Evolutionary conservation across 2,888 invertebrate genomes (phyloP).

Genomic region (Agonopterix arenella): DNA sequence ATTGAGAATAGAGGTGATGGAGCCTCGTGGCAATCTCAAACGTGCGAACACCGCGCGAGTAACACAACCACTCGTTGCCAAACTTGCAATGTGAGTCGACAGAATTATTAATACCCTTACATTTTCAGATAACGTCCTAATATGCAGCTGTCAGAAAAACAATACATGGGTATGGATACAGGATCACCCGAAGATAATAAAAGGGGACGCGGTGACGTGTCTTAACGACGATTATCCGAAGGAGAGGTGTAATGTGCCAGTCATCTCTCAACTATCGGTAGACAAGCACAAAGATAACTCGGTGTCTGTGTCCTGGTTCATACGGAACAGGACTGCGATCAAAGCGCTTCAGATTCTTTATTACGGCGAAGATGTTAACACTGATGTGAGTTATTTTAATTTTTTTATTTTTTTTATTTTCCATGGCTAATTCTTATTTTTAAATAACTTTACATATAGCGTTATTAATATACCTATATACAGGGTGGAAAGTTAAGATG

Average conservation of each 20-base stretch:
- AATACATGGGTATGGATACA: conserved; percentile 96
- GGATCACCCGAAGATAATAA: conserved; percentile 82
- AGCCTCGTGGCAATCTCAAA: too few relatives aligned
- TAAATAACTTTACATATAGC: too few relatives aligned
- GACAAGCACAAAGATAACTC: conserved; percentile 92
- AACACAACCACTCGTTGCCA: too few relatives aligned
- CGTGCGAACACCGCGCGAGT: too few relatives aligned
- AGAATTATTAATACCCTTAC: not conserved
- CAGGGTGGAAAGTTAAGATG: too few relatives aligned
- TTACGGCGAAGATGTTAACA: conserved; percentile 70
- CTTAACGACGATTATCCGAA: conserved; percentile 60
- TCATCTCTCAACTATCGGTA: conserved; percentile 88
- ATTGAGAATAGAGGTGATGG: too few relatives aligned
- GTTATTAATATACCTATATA: too few relatives aligned
- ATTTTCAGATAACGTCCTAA: conserved; percentile 87
- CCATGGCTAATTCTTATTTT: too few relatives aligned
- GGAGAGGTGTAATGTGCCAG: conserved; percentile 79
- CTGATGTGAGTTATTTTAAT: conserved; percentile 34
- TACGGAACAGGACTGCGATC: conserved; percentile 89
- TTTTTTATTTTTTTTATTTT: not conserved
- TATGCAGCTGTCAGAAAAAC: conserved; percentile 93
- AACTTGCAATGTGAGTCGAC: too few relatives aligned
- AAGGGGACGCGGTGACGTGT: conserved; percentile 49
- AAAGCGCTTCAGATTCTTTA: conserved; percentile 90
- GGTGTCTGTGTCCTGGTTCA: conserved; percentile 92